phyloP scores from a whole-genome alignment of 2,113 vertebrate genomes.

The Ovis aries region ARS-UI_Ramb_v3.0 NC_056059.1:21088501-21089000 shows the following conservation, averaged over 20 bases:
- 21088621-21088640: background rate
- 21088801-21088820: background rate
- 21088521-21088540: background rate
- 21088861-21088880: slow-evolving; percentile 30
- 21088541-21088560: background rate
- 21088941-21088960: slow-evolving; percentile 58
- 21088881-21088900: slow-evolving; percentile 47
- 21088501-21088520: background rate
- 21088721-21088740: background rate
- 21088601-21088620: background rate
- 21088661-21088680: background rate
- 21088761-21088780: background rate
- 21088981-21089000: slow-evolving; percentile 66
- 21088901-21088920: slow-evolving; percentile 25
- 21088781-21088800: background rate
- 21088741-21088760: background rate
- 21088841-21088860: slow-evolving; percentile 7
- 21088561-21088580: background rate
- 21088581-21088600: background rate
- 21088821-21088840: background rate
- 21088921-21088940: slow-evolving; percentile 64
- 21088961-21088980: slow-evolving; percentile 56
- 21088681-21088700: background rate
- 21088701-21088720: background rate
- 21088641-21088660: background rate